phyloP scores from a whole-genome alignment of 2,888 invertebrate species.

The Polyploca ridens region DNA sequence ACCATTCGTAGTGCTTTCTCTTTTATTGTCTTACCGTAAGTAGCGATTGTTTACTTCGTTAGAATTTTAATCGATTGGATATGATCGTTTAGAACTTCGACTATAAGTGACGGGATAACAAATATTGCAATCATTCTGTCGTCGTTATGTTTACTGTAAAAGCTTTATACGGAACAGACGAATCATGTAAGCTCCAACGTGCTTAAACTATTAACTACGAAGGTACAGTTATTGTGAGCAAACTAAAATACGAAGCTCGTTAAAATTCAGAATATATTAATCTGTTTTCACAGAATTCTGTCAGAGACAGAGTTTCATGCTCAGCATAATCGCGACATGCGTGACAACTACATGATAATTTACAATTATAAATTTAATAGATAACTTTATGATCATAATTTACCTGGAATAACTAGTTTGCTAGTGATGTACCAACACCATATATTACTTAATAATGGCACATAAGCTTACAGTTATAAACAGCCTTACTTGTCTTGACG shows the following conservation, averaged over 20 bases:
- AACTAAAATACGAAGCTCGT: conserved; percentile 1
- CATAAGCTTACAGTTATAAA: too few species aligned
- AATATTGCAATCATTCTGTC: background rate
- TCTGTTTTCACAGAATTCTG: conserved; percentile 15
- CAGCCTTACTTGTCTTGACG: too few species aligned
- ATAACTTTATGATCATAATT: background rate
- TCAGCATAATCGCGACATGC: conserved; percentile 20
- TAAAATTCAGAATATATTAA: conserved; percentile 6
- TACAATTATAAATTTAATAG: background rate
- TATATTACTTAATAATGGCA: too few species aligned
- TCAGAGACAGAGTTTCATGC: conserved; percentile 22
- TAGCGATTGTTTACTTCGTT: conserved; percentile 8
- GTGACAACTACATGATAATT: background rate
- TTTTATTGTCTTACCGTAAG: conserved; percentile 39
- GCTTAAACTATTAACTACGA: background rate
- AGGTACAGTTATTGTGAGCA: background rate
- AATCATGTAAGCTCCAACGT: conserved; percentile 1
- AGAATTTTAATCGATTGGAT: conserved; percentile 1
- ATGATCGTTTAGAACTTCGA: background rate
- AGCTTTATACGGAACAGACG: background rate
- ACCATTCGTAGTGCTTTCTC: conserved; percentile 59
- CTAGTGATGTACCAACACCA: background rate
- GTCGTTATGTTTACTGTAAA: background rate
- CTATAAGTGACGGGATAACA: background rate
- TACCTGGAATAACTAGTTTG: background rate